These are phyloP conservation scores for Eutrigla gurnardus DNA, from an alignment of 2,797 vertebrate genomes.

Conservation along the genomic window DNA sequence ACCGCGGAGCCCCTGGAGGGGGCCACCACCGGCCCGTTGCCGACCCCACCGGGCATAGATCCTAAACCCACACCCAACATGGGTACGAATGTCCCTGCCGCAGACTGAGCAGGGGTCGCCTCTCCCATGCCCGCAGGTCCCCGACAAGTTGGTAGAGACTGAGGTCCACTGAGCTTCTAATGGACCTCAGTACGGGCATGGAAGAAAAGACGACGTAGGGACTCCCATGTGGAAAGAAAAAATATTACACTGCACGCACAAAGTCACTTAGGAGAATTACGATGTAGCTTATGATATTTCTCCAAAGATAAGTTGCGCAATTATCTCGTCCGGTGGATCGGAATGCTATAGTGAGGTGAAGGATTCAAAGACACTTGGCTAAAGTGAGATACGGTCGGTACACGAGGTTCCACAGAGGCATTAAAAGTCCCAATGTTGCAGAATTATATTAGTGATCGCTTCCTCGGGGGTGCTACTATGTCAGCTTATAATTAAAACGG, in stretches of 20 bases:
- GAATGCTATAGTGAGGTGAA: not conserved
- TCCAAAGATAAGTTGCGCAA: not conserved
- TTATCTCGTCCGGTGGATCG: conserved; percentile 5
- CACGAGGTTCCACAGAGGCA: conserved; percentile 18
- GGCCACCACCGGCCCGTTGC: conserved; percentile 72
- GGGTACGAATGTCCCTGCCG: conserved; percentile 84
- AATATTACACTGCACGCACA: conserved; percentile 5
- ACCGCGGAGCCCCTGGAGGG: conserved; percentile 85
- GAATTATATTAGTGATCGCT: conserved; percentile 21
- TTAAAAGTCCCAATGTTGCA: conserved; percentile 48
- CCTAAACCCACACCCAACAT: conserved; percentile 87
- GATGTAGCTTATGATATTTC: not conserved
- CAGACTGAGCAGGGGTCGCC: conserved; percentile 91
- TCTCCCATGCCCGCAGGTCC: conserved; percentile 89
- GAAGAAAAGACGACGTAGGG: conserved; percentile 41
- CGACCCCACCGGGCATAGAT: conserved; percentile 79
- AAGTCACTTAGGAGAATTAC: conserved; percentile 31
- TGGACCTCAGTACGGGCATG: conserved; percentile 65
- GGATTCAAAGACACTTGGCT: not conserved
- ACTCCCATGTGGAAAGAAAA: conserved; percentile 59
- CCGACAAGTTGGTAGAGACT: conserved; percentile 57
- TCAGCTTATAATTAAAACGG: conserved; percentile 50
- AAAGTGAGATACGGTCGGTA: conserved; percentile 20
- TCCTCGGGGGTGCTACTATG: conserved; percentile 20
- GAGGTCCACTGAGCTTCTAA: conserved; percentile 63